Conservation (phyloP, 2,888 invertebrate genomes). For the Malacosoma neustria region DNA sequence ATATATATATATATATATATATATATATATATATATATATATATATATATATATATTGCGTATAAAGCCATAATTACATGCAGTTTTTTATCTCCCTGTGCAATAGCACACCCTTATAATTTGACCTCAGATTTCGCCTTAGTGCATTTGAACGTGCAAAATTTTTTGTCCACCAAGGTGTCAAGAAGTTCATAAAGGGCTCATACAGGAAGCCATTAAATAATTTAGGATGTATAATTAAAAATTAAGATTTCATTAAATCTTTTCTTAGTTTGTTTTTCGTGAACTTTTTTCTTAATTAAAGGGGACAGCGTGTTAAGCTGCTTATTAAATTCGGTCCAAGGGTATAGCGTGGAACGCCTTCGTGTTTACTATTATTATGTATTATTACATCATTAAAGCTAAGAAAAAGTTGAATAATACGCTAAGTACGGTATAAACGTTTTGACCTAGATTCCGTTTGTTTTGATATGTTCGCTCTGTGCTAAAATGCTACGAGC, state of each 20-base stretch:
- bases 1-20: no score
- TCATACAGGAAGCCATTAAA: slow-evolving; percentile 29
- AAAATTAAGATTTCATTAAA: slow-evolving; percentile 46
- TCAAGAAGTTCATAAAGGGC: slow-evolving; percentile 45
- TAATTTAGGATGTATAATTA: slow-evolving; percentile 47
- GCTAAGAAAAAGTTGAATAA: not conserved
- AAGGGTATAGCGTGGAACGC: slow-evolving; percentile 8
- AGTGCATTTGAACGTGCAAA: slow-evolving; percentile 22
- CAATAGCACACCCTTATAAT: slow-evolving; percentile 20
- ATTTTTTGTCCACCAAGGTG: slow-evolving; percentile 54
- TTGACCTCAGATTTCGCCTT: slow-evolving; percentile 20
- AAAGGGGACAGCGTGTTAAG: slow-evolving; percentile 26
- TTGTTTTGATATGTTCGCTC: slow-evolving; percentile 47
- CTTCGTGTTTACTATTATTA: slow-evolving; percentile 2
- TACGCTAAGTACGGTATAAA: slow-evolving; percentile 2
- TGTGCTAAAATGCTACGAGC: slow-evolving; percentile 26
- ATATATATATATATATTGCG: no score
- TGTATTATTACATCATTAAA: not conserved
- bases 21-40: no score
- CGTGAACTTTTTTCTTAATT: slow-evolving; percentile 27
- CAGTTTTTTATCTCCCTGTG: not conserved
- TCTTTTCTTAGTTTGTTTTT: slow-evolving; percentile 38
- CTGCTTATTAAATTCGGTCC: slow-evolving; percentile 51
- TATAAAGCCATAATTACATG: not conserved
- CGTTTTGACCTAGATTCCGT: slow-evolving; percentile 38